phyloP scores from a whole-genome alignment of 2,113 vertebrate species.

The Chlamydotis undulata region DNA sequence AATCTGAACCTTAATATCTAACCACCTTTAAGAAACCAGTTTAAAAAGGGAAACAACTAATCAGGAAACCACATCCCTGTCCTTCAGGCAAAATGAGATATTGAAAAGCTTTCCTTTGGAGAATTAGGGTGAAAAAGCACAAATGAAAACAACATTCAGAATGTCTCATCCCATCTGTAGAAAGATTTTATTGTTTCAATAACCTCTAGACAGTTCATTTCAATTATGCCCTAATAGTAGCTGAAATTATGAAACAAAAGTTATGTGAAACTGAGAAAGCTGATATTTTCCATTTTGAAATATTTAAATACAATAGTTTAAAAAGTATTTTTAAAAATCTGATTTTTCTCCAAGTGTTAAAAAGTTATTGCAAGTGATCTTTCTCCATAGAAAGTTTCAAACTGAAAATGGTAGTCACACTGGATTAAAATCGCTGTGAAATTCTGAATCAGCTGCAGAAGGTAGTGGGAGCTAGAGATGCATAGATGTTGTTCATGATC shows the following conservation, averaged over 20 bases:
- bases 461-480: neutral
- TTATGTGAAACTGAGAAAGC: neutral
- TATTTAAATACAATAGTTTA: neutral
- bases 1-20: slow-evolving; percentile 30
- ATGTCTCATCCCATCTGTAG: neutral
- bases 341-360: neutral
- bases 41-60: slow-evolving; percentile 24
- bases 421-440: neutral
- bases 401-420: neutral
- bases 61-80: slow-evolving; percentile 11
- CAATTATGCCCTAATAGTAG: slow-evolving; percentile 14
- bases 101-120: slow-evolving; percentile 22
- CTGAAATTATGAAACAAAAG: slow-evolving; percentile 25
- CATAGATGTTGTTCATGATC: neutral
- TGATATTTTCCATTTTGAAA: slow-evolving; percentile 25
- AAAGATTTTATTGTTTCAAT: slow-evolving; percentile 51
- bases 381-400: neutral
- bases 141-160: slow-evolving; percentile 43
- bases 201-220: slow-evolving; percentile 31
- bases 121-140: neutral
- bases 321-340: neutral
- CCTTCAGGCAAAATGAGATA: slow-evolving; percentile 40
- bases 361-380: neutral
- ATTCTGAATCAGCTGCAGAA: neutral
- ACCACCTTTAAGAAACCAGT: slow-evolving; percentile 36